Base-by-base conservation (phyloP, 2,888 invertebrate species). In the Bruchidius siliquastri region DNA sequence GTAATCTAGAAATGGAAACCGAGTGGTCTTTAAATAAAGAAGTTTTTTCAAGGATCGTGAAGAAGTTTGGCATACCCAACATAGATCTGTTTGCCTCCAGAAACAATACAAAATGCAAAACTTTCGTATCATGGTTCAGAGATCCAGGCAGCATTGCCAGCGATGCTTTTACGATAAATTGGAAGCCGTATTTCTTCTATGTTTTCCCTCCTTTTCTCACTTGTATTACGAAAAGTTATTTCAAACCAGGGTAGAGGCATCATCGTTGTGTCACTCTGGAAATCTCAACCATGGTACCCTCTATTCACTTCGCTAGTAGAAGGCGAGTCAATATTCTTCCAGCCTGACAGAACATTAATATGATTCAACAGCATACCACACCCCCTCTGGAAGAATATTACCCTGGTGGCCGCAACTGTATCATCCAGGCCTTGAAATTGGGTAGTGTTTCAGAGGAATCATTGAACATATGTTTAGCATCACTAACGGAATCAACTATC, bases 121-220 rank as follows among this genome's bases (percentile, higher is more conserved):
- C 2, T 2, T 21, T 69, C 74, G 71, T 73, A 70, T 74, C 75
- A 6, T 77, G 74, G 77, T 0, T 67, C 3, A n/a, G 71, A 69
- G 72, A 74, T 68, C 73, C 77, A 26, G 72, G 70, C 0, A 20
- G 69, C 30, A 20, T 72, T 22, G 32, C 71, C 20, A 70, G 67
- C 18, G 75, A 75, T 22, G 75, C 74, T 0, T 73, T 75, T 72
- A 75, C 75, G 8, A 13, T 74, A 49, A 71, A 72, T 26, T 75
- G 74, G 74, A 26, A n/a, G 18, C 18, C 68, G 20, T 68, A 20
- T 68, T 21, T 30, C 22, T 73, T 72, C 68, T 74, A 73, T 73
- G 78, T 76, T 13, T 77, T 79, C 69, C 78, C 76, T n/a, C 77
- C 77, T 10, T 70, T 72, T 20, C n/a, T 20, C 76, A 4, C 6